A percentile compares a stretch with the other conserved stretches of the same genome.
These are phyloP conservation scores for Protonibea diacanthus DNA, from an alignment of 2,797 vertebrate species.

Conservation along the genomic window DNA sequence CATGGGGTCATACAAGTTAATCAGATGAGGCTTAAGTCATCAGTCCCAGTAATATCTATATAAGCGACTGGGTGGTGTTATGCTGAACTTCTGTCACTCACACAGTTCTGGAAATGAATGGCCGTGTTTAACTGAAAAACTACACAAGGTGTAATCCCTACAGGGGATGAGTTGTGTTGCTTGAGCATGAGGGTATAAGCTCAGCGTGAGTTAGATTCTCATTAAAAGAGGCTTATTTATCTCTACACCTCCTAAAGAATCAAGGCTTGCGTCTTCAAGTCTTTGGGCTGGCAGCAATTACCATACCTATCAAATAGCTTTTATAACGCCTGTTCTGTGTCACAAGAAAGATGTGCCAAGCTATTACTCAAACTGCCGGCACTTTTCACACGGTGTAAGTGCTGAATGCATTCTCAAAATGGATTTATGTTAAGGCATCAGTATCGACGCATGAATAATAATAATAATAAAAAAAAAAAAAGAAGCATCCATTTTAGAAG, in stretches of 20 bases:
- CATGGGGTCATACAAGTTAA: neutral
- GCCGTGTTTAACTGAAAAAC: constrained; percentile 56
- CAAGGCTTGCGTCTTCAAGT: constrained; percentile 68
- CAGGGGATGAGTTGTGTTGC: constrained; percentile 71
- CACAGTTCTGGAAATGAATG: constrained; percentile 57
- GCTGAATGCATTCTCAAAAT: constrained; percentile 57
- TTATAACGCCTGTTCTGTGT: constrained; percentile 67
- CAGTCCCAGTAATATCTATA: neutral
- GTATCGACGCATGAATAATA: constrained; percentile 29
- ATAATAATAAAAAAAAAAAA: neutral
- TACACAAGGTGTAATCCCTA: constrained; percentile 72
- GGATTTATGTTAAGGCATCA: constrained; percentile 62
- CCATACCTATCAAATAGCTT: constrained; percentile 77
- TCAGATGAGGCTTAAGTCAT: constrained; percentile 8
- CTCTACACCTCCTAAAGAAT: constrained; percentile 76
- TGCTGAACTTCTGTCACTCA: constrained; percentile 30
- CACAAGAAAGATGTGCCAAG: constrained; percentile 66
- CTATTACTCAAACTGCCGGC: constrained; percentile 65
- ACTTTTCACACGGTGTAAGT: constrained; percentile 63
- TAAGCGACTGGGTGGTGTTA: neutral
- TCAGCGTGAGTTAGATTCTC: constrained; percentile 77
- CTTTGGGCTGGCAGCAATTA: constrained; percentile 79
- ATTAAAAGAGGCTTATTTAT: constrained; percentile 84
- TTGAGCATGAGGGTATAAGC: constrained; percentile 68
- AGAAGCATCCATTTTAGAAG: constrained; percentile 52